Evolutionary conservation across 2,797 vertebrate genomes (phyloP).

Genomic region (Acipenser oxyrinchus): DNA sequence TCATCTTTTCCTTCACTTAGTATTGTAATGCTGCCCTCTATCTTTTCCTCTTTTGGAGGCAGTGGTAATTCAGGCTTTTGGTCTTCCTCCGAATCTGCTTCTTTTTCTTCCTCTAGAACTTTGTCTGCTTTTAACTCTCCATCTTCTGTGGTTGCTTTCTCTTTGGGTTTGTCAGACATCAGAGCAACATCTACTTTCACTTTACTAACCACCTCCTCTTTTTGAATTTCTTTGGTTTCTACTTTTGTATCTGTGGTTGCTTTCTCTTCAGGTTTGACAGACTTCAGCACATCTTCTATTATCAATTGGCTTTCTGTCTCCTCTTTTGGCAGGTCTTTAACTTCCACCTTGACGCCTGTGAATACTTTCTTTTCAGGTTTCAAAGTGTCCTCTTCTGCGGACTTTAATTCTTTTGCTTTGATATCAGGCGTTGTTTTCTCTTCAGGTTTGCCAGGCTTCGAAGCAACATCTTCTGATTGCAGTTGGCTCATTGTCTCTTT

Average conservation of each 20-base stretch:
- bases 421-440: conserved; percentile 2
- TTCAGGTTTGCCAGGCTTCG: conserved; percentile 6
- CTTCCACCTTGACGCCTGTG: conserved; percentile 5
- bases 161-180: not conserved
- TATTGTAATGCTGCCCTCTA: too few relatives aligned
- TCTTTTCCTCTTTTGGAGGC: too few relatives aligned
- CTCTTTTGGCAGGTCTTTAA: too few relatives aligned
- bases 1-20: too few relatives aligned
- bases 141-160: not conserved
- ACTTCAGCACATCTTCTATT: too few relatives aligned
- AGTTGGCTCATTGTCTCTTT: conserved; percentile 15
- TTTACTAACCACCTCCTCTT: not conserved
- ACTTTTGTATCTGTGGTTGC: not conserved
- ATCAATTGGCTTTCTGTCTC: too few relatives aligned
- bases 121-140: not conserved
- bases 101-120: not conserved
- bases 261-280: conserved; percentile 7
- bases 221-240: too few relatives aligned
- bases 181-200: not conserved
- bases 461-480: not conserved
- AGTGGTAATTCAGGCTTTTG: not conserved
- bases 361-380: conserved; percentile 12
- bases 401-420: conserved; percentile 11
- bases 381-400: conserved; percentile 16
- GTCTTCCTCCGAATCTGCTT: not conserved